Evolutionary conservation across 2,888 invertebrate species (phyloP), one percentile per base, ranked within the genome.

Genomic region (Molanna angustata): DNA sequence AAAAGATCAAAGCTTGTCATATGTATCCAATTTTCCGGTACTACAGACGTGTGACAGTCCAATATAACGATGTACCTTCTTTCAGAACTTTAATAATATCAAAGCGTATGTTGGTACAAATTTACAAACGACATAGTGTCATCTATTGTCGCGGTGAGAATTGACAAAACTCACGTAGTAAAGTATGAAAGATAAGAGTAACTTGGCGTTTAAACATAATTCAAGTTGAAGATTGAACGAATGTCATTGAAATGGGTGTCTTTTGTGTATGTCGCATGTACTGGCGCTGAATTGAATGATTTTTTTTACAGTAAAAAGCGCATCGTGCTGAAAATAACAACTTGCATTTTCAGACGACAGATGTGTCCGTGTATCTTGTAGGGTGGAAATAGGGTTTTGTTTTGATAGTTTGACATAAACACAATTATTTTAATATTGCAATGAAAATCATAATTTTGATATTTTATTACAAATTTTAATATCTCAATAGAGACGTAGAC

Each of bases 61-160:
- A 40, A 51, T 45, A 51, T 21, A 14, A 21, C n/a, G n/a, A n/a
- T n/a, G n/a, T n/a, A n/a, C 13, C 32, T 22, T 11, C n/a, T 27
- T 22, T 50, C 37, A 44, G 33, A 43, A 35, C 13, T 50, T 50
- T 44, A 50, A 50, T n/a, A n/a, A n/a, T 50, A 50, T 22, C 50
- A 18, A 37, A 17, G 27, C 33, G 18, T 33, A 20, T 19, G 33
- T 31, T 22, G 35, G 18, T 4, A 20, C 18, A n/a, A n/a, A n/a
- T 33, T 33, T 45, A 4, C 27, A 7, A 11, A 27, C 27, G n/a
- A n/a, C n/a, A n/a, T n/a, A n/a, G n/a, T n/a, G n/a, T n/a, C n/a
- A n/a, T n/a, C n/a, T n/a, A n/a, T n/a, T n/a, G n/a, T n/a, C n/a
- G n/a, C n/a, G n/a, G n/a, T n/a, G n/a, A n/a, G n/a, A n/a, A n/a